Percentiles rank a stretch among this genome's conserved stretches.
Evolutionary conservation across 2,888 invertebrate species (phyloP).

Genomic region (Autographa gamma): DNA sequence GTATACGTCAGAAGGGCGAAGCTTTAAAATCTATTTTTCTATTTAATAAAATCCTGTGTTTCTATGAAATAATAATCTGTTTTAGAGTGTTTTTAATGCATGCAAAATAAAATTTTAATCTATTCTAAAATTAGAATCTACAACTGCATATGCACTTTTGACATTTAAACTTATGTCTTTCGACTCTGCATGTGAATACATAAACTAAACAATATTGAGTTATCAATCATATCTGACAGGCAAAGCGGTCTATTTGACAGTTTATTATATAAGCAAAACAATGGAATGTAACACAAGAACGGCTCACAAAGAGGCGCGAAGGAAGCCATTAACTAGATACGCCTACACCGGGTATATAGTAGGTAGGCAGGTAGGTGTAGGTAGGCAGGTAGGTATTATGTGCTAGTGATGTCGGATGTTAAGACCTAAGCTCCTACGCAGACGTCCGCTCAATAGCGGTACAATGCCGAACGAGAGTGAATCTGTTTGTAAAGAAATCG

Average conservation of each 20-base stretch:
- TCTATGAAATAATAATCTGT: too few species aligned
- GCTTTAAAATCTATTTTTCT: too few species aligned
- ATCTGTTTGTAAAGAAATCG: not conserved
- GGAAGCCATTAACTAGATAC: slow-evolving; percentile 1
- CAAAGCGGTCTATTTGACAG: not conserved
- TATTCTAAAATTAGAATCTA: too few species aligned
- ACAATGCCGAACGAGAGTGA: not conserved
- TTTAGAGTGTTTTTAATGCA: too few species aligned
- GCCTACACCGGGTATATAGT: too few species aligned
- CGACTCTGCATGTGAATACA: too few species aligned
- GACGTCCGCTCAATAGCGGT: not conserved
- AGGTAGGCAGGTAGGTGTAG: too few species aligned
- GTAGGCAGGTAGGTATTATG: not conserved
- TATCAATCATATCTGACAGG: not conserved
- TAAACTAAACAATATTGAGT: not conserved
- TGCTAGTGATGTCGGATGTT: not conserved
- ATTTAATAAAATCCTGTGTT: too few species aligned
- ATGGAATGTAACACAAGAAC: not conserved
- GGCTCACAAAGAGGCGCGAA: not conserved
- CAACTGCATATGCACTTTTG: too few species aligned
- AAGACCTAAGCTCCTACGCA: not conserved
- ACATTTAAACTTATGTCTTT: too few species aligned
- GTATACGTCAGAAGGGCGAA: too few species aligned
- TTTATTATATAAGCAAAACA: slow-evolving; percentile 3
- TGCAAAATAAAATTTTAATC: too few species aligned